Evolutionary conservation across 1,140 invertebrate species (phyloP).

Genomic region (Chrysomallon squamiferum): DNA sequence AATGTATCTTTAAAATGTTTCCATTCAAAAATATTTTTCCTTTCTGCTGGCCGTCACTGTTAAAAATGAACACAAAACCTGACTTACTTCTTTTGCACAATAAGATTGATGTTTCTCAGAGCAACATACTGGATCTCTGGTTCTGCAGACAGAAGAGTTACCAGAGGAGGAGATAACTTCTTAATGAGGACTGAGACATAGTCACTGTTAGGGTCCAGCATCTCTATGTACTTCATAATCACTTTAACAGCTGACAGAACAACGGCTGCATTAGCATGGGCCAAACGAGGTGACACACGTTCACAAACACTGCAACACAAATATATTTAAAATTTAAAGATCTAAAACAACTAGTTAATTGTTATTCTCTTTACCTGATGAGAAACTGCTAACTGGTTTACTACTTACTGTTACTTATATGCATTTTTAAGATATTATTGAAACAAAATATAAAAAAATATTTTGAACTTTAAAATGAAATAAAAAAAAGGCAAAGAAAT

Average conservation of each 20-base stretch:
- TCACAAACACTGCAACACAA: slow-evolving; percentile 84
- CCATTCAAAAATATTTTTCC: no score
- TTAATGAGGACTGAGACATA: slow-evolving; percentile 94
- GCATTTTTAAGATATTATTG: no score
- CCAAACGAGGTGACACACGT: slow-evolving; percentile 94
- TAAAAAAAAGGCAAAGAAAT: no score
- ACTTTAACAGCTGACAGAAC: slow-evolving; percentile 97
- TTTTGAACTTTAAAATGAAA: no score
- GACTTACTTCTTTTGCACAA: slow-evolving; percentile 88
- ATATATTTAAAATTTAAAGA: slow-evolving; percentile 1
- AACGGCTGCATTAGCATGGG: slow-evolving; percentile 99
- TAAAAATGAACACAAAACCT: no score
- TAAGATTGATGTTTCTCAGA: slow-evolving; percentile 97
- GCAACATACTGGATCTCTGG: slow-evolving; percentile 99
- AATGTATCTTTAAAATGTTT: no score
- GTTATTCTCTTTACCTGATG: no score
- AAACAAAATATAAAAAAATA: no score
- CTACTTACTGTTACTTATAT: no score
- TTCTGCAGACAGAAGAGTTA: slow-evolving; percentile 96
- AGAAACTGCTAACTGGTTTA: no score
- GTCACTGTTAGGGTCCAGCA: slow-evolving; percentile 91
- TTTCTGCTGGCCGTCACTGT: no score
- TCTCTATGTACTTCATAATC: slow-evolving; percentile 97
- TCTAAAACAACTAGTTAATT: no score
- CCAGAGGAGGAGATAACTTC: slow-evolving; percentile 97